These are phyloP conservation scores for Probosciger aterrimus DNA, from an alignment of 2,113 vertebrate genomes.

Conservation along the genomic window DNA sequence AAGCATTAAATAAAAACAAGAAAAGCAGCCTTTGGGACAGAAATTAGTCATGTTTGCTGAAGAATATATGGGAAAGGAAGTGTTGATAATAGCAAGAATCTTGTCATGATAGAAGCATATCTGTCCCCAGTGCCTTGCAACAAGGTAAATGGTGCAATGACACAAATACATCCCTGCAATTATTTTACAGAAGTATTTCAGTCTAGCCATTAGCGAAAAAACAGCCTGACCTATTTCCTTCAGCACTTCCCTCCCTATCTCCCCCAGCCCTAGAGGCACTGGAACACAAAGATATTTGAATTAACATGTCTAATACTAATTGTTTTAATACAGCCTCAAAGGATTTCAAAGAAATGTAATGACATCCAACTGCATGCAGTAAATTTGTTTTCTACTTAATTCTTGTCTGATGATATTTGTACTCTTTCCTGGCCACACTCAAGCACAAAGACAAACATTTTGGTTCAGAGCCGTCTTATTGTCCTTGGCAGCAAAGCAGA, in stretches of 20 bases:
- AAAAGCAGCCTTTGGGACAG: background rate
- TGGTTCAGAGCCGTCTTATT: background rate
- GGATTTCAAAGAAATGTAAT: background rate
- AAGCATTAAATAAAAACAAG: background rate
- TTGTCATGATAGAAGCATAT: background rate
- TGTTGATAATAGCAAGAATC: background rate
- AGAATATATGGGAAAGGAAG: background rate
- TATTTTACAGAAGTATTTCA: background rate
- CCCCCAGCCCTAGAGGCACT: accelerated
- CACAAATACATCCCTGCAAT: background rate
- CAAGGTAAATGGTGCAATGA: background rate
- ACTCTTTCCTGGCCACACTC: background rate
- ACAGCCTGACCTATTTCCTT: background rate
- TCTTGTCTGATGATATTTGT: background rate
- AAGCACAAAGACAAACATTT: background rate
- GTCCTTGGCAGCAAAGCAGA: background rate
- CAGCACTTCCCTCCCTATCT: background rate
- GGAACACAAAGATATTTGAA: background rate
- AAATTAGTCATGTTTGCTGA: background rate
- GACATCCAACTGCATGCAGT: background rate
- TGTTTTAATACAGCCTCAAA: background rate
- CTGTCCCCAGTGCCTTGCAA: background rate
- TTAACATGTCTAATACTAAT: background rate
- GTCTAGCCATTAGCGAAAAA: background rate
- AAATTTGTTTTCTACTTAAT: background rate